Base-by-base conservation (phyloP, 2,797 vertebrate species). In the Gambelia wislizenii region DNA sequence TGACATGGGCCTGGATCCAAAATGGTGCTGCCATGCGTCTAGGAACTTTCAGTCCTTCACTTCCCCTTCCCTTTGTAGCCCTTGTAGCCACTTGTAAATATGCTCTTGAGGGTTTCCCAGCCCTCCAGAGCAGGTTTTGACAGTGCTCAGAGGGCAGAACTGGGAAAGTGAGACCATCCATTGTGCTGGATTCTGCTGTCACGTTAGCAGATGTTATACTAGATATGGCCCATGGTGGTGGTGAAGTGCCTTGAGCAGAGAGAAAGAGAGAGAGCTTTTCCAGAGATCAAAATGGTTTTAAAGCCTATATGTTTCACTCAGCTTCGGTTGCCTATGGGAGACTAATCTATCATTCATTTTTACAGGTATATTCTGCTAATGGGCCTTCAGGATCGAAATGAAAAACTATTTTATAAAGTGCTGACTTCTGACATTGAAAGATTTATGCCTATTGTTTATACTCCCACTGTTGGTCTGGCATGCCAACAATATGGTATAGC, bases 381-480 rank as follows among this genome's bases (percentile, higher is more conserved):
- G 98, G 97, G 97, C 89, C 98, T 99, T 95, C 99, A 99, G 97
- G 99, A 99, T 95, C 97, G 96, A 92, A 99, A 98, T 33, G 99
- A 99, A 96, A 99, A 99, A 94, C 98, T 99, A 36, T 99, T 99
- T 96, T 99, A 99, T 85, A 97, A 97, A 91, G 96, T 99, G 81
- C 95, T 99, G 54, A 95, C 95, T 76, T 99, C 98, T 83, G 97
- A 99, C 94, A 96, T 99, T 8, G 98, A 99, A 86, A 97, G 96
- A 95, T 99, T 99, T 94, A 99, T 99, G 99, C 99, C 99, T 84
- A 98, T 99, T 93, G 98, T 99, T 92, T 99, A 99, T 96, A 99
- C 99, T 52, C 99, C 99, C 84, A 99, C 97, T 0, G 99, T 99
- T 87, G 99, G 99, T 67, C 96, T 99, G 92, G 99, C 99, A 89